phyloP scores from a whole-genome alignment of 2,113 vertebrate species.

The Danionella cerebrum region DNA sequence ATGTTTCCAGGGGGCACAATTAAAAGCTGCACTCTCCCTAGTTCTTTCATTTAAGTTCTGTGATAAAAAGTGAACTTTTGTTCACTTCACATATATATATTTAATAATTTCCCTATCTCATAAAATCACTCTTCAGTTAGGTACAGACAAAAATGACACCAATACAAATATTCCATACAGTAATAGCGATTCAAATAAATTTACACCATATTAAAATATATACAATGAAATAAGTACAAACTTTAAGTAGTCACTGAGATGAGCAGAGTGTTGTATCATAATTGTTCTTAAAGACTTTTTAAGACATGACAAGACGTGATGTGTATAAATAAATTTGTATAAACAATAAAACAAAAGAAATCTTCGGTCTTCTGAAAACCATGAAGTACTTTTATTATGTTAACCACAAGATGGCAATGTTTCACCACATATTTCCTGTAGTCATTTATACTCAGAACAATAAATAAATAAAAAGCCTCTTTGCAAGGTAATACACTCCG shows the following conservation, averaged over 20 bases:
- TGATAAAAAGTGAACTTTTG: constrained; percentile 56
- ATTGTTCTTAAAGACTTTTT: constrained; percentile 28
- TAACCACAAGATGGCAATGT: constrained; percentile 62
- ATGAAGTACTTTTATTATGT: neutral
- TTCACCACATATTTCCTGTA: constrained; percentile 41
- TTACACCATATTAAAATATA: constrained; percentile 75
- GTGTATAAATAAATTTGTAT: neutral
- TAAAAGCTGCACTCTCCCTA: constrained; percentile 53
- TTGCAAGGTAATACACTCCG: constrained; percentile 5
- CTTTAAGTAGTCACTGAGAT: constrained; percentile 42
- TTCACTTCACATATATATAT: constrained; percentile 60
- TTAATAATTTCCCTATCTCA: constrained; percentile 51
- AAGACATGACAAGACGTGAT: constrained; percentile 21
- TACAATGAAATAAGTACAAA: constrained; percentile 69
- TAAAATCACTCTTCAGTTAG: constrained; percentile 55
- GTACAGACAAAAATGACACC: constrained; percentile 70
- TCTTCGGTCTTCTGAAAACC: neutral
- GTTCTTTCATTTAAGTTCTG: constrained; percentile 54
- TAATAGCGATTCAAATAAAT: constrained; percentile 67
- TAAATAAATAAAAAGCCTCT: constrained; percentile 10
- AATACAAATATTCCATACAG: constrained; percentile 68
- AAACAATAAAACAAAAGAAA: neutral
- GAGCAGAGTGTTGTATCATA: constrained; percentile 50
- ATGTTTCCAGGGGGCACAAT: constrained; percentile 62
- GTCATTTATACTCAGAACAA: constrained; percentile 4